A percentile compares a stretch with the other conserved stretches of the same genome.
phyloP scores from a whole-genome alignment of 2,797 vertebrate genomes.

The Bufotes viridis region DNA sequence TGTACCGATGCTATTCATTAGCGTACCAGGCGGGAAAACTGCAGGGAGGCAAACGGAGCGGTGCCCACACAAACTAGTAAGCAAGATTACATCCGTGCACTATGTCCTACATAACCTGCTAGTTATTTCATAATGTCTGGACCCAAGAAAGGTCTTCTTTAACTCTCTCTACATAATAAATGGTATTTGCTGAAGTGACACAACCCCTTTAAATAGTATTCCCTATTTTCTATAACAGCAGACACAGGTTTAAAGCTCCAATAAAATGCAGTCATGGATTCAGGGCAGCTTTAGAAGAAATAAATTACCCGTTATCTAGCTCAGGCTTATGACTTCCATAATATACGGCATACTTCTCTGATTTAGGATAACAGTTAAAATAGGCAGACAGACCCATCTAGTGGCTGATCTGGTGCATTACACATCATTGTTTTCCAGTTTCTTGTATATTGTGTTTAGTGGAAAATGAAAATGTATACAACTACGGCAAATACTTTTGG shows the following conservation, averaged over 20 bases:
- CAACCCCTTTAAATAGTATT: no score
- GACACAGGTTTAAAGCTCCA: not conserved
- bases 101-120: no score
- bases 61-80: no score
- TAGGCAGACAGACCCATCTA: conserved; percentile 68
- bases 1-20: no score
- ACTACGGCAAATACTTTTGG: not conserved
- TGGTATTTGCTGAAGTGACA: no score
- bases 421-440: not conserved
- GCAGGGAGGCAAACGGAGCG: no score
- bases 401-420: conserved; percentile 54
- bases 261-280: not conserved
- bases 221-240: not conserved
- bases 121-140: no score
- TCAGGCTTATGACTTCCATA: not conserved
- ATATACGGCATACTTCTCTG: not conserved
- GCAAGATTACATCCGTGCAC: no score
- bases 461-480: not conserved
- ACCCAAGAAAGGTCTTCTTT: no score
- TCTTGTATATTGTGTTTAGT: not conserved
- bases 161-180: no score
- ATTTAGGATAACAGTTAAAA: not conserved
- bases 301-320: not conserved
- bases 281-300: not conserved
- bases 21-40: no score